Percentiles rank a stretch among this genome's conserved stretches.
Evolutionary conservation across 2,113 vertebrate species (phyloP).

Genomic region (Oophaga pumilio): DNA sequence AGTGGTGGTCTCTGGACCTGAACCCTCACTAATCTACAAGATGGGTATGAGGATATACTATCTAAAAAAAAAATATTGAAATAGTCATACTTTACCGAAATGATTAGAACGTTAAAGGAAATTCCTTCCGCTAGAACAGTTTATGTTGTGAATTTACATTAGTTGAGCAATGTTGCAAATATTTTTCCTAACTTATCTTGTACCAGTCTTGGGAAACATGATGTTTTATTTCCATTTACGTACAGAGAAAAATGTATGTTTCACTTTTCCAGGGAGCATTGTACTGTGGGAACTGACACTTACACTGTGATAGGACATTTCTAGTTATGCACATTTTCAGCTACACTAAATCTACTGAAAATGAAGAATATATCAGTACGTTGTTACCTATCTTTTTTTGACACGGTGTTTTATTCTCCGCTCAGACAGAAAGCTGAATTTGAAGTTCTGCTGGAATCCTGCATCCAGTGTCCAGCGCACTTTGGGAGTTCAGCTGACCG

Average conservation of each 20-base stretch:
- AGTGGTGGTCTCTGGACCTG: no score
- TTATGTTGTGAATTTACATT: no score
- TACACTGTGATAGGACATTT: background rate
- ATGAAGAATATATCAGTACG: background rate
- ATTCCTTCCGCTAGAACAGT: no score
- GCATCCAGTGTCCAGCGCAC: background rate
- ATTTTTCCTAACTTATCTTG: no score
- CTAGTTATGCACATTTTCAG: background rate
- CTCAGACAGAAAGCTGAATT: background rate
- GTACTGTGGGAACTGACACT: background rate
- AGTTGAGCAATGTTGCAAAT: no score
- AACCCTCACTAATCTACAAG: no score
- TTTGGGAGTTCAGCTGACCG: background rate
- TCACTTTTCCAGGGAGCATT: background rate
- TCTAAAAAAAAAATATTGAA: no score
- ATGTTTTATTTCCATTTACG: background rate
- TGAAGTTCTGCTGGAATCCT: background rate
- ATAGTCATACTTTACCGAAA: no score
- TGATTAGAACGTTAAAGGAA: no score
- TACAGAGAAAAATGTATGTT: background rate
- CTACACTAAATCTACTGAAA: background rate
- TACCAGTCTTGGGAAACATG: no score
- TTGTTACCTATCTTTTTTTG: background rate
- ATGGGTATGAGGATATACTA: no score
- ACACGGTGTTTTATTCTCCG: background rate